phyloP scores from a whole-genome alignment of 37 sponge, comb jelly and placozoan species.

The Halichondria panicea region DNA sequence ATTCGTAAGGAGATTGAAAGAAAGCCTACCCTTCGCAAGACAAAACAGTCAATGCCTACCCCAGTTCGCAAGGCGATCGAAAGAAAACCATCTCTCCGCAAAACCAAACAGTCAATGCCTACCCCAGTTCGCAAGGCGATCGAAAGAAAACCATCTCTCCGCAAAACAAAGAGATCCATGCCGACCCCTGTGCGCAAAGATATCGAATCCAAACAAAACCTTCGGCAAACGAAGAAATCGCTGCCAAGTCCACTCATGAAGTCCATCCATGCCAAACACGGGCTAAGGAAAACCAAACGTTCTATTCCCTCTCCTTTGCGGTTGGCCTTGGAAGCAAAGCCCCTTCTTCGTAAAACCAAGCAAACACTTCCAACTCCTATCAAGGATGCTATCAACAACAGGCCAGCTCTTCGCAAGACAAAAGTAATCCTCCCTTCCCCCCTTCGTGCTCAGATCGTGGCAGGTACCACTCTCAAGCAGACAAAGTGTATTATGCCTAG shows the following conservation, averaged over 20 bases:
- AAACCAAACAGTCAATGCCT: slow-evolving; percentile 54
- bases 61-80: slow-evolving; percentile 66
- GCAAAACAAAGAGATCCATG: slow-evolving; percentile 57
- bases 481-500: slow-evolving; percentile 53
- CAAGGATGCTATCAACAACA: slow-evolving; percentile 19
- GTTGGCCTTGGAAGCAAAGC: slow-evolving; percentile 24
- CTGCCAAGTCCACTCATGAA: slow-evolving; percentile 57
- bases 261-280: slow-evolving; percentile 22
- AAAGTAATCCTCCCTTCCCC: slow-evolving; percentile 57
- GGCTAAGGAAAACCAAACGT: slow-evolving; percentile 31
- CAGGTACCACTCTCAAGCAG: slow-evolving; percentile 5
- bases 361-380: slow-evolving; percentile 40
- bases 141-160: slow-evolving; percentile 12
- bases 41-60: slow-evolving; percentile 63
- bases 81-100: slow-evolving; percentile 14
- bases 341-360: slow-evolving; percentile 44
- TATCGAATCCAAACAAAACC: slow-evolving; percentile 15
- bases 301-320: slow-evolving; percentile 41
- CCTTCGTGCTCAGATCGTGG: slow-evolving; percentile 43
- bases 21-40: slow-evolving; percentile 36
- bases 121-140: slow-evolving; percentile 64
- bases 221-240: slow-evolving; percentile 42
- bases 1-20: slow-evolving; percentile 55
- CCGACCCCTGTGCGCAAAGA: slow-evolving; percentile 45
- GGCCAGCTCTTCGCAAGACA: slow-evolving; percentile 30